Percentiles rank a stretch among this genome's conserved stretches.
These are phyloP conservation scores for Xylocampa areola DNA, from an alignment of 2,888 invertebrate species.

Conservation along the genomic window DNA sequence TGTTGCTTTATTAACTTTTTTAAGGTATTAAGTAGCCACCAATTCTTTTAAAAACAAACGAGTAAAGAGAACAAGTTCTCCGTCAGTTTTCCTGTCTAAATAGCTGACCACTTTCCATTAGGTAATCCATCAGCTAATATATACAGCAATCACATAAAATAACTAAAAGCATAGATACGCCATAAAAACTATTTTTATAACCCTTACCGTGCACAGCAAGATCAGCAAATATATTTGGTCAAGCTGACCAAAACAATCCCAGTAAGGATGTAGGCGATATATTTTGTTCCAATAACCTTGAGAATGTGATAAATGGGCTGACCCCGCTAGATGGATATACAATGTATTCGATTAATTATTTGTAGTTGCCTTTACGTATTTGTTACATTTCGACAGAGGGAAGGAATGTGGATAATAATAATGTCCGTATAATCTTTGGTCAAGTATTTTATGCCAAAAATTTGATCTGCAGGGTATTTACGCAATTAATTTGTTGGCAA, in stretches of 20 bases:
- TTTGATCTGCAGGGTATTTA: no score
- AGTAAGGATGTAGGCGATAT: slow-evolving; percentile 15
- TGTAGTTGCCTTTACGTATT: slow-evolving; percentile 12
- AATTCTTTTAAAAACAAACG: no score
- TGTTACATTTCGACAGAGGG: slow-evolving; percentile 1
- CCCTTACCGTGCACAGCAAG: not conserved
- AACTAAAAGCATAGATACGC: not conserved
- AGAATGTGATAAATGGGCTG: slow-evolving; percentile 24
- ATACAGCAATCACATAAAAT: no score
- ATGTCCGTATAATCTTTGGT: no score
- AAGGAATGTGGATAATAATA: not conserved
- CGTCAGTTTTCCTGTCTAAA: no score
- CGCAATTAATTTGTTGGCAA: no score
- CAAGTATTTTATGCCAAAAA: no score
- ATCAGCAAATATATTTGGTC: slow-evolving; percentile 4
- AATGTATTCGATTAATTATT: slow-evolving; percentile 32
- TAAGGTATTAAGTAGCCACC: no score
- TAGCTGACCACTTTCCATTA: no score
- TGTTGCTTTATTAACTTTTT: no score
- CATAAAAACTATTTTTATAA: not conserved
- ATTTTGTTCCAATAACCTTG: slow-evolving; percentile 20
- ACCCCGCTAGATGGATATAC: slow-evolving; percentile 9
- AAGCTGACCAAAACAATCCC: slow-evolving; percentile 20
- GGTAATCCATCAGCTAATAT: no score
- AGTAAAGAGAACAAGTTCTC: no score